Evolutionary conservation across 2,113 vertebrate genomes (phyloP).

Genomic region (Myotis lucifugus): DNA sequence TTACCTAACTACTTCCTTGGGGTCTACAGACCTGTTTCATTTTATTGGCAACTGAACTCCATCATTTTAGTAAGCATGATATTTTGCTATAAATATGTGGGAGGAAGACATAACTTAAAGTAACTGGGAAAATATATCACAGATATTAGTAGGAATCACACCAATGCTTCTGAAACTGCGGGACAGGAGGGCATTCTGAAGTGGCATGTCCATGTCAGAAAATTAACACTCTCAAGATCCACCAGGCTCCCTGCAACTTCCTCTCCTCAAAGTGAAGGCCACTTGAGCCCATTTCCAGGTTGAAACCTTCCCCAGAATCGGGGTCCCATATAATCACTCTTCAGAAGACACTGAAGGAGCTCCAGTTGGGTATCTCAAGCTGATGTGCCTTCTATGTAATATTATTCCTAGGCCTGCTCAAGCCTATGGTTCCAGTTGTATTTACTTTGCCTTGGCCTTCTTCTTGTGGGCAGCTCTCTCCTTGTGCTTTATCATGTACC

Average conservation of each 20-base stretch:
- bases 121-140: background rate
- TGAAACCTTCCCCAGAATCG: background rate
- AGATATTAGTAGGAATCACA: background rate
- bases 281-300: background rate
- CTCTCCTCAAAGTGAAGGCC: background rate
- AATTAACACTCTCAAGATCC: background rate
- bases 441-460: background rate
- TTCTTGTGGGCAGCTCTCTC: background rate
- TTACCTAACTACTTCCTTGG: conserved; percentile 47
- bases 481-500: background rate
- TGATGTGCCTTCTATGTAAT: background rate
- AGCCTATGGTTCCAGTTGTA: background rate
- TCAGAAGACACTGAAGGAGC: background rate
- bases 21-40: background rate
- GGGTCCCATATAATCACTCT: background rate
- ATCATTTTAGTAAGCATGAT: background rate
- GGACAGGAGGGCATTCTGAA: background rate
- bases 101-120: background rate
- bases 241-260: background rate
- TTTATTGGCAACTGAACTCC: background rate
- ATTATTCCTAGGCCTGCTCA: background rate
- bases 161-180: background rate
- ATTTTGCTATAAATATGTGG: background rate
- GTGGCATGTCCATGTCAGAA: background rate
- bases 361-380: background rate